phyloP scores from a whole-genome alignment of 2,797 vertebrate species.

The Neoniphon sammara region DNA sequence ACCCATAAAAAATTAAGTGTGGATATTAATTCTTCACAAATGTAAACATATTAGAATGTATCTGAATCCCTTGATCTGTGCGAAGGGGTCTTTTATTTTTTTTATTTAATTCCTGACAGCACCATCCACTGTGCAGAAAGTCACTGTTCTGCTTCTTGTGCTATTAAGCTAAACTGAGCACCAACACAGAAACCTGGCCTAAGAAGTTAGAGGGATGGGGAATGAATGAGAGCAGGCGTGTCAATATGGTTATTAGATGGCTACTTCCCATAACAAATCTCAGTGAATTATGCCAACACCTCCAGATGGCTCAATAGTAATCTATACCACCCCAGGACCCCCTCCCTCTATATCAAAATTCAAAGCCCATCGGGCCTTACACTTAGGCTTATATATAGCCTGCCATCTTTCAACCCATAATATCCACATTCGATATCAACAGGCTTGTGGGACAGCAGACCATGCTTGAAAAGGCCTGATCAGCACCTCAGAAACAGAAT shows the following conservation, averaged over 20 bases:
- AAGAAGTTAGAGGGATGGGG: too few species aligned
- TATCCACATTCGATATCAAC: constrained; percentile 22
- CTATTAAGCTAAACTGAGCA: too few species aligned
- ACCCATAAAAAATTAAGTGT: not conserved
- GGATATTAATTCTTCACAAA: not conserved
- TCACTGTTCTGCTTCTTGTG: not conserved
- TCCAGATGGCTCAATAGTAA: too few species aligned
- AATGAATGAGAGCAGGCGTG: too few species aligned
- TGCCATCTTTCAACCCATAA: not conserved
- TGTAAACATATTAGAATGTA: not conserved
- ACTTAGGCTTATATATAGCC: not conserved
- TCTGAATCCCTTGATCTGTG: not conserved
- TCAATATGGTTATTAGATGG: too few species aligned
- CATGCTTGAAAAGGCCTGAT: not conserved
- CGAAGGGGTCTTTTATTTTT: not conserved
- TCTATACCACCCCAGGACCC: too few species aligned
- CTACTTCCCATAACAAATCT: too few species aligned
- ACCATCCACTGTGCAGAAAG: not conserved
- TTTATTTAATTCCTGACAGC: not conserved
- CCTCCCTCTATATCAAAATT: too few species aligned
- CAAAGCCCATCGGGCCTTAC: not conserved
- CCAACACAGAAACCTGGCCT: too few species aligned
- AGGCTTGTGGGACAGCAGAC: not conserved
- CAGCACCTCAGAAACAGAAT: not conserved
- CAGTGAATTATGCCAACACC: too few species aligned